Evolutionary conservation across 2,113 vertebrate species (phyloP).

Genomic region (Progne subis): DNA sequence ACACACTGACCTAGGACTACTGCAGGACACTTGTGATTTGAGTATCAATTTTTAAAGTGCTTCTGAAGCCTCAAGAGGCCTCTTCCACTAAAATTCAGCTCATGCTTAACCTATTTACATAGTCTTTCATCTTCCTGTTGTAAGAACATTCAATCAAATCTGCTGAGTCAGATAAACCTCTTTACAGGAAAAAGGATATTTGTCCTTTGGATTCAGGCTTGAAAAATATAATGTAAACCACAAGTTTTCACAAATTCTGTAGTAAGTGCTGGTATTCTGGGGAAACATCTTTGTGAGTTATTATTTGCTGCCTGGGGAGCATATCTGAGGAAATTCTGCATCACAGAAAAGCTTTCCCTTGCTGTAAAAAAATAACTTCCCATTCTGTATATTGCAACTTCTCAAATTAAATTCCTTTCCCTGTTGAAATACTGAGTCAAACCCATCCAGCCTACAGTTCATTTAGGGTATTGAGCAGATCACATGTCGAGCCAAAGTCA

Average conservation of each 20-base stretch:
- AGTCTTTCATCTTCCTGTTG: not conserved
- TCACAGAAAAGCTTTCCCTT: not conserved
- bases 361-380: not conserved
- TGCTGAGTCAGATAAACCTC: not conserved
- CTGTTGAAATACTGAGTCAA: not conserved
- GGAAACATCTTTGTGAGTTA: not conserved
- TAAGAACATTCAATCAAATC: not conserved
- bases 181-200: not conserved
- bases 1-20: not conserved
- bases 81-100: not conserved
- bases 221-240: not conserved
- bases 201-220: not conserved
- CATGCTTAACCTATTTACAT: not conserved
- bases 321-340: not conserved
- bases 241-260: not conserved
- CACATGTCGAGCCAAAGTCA: conserved; percentile 17
- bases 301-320: not conserved
- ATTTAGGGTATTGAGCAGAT: not conserved
- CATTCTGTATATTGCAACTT: not conserved
- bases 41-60: not conserved
- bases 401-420: not conserved
- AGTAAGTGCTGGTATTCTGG: not conserved
- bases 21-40: not conserved
- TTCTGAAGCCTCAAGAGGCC: not conserved
- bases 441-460: not conserved